Conservation (phyloP, 2,797 vertebrate species). For the Xiphophorus birchmanni region DNA sequence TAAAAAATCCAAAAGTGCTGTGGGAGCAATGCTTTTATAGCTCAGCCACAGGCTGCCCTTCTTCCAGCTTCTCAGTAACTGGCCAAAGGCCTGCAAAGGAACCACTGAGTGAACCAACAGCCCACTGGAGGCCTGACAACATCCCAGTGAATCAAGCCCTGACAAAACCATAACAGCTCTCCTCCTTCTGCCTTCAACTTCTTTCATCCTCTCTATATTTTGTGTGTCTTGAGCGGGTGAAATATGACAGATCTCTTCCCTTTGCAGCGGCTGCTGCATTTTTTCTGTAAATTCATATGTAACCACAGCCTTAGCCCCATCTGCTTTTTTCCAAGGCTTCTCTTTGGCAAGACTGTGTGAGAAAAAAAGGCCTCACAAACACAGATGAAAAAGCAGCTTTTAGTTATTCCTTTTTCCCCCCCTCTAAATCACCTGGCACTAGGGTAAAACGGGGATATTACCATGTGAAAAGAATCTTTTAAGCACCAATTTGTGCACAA, state of each 20-base stretch:
- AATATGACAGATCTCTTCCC: constrained; percentile 69
- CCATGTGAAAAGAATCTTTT: constrained; percentile 52
- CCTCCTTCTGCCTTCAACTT: constrained; percentile 53
- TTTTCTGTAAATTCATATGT: constrained; percentile 68
- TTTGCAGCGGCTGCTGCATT: constrained; percentile 59
- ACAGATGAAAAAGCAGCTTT: constrained; percentile 56
- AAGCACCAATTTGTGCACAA: constrained; percentile 51
- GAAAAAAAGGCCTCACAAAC: constrained; percentile 62
- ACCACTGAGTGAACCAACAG: constrained; percentile 62
- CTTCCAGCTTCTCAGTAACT: constrained; percentile 50
- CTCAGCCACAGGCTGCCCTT: constrained; percentile 47
- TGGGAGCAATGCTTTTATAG: constrained; percentile 52
- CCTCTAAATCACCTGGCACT: constrained; percentile 62
- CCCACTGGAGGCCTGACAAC: constrained; percentile 70
- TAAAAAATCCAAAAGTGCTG: constrained; percentile 52
- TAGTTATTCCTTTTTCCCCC: constrained; percentile 37
- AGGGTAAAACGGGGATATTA: constrained; percentile 44
- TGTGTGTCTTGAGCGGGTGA: constrained; percentile 53
- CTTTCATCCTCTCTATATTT: constrained; percentile 42
- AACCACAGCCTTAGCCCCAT: constrained; percentile 72
- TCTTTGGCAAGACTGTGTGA: constrained; percentile 51
- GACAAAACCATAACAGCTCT: constrained; percentile 62
- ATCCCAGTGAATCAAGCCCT: constrained; percentile 58
- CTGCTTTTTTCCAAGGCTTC: constrained; percentile 64
- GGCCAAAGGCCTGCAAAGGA: constrained; percentile 50